phyloP scores from a whole-genome alignment of 2,888 invertebrate species.

The Amphipoea lucens region DNA sequence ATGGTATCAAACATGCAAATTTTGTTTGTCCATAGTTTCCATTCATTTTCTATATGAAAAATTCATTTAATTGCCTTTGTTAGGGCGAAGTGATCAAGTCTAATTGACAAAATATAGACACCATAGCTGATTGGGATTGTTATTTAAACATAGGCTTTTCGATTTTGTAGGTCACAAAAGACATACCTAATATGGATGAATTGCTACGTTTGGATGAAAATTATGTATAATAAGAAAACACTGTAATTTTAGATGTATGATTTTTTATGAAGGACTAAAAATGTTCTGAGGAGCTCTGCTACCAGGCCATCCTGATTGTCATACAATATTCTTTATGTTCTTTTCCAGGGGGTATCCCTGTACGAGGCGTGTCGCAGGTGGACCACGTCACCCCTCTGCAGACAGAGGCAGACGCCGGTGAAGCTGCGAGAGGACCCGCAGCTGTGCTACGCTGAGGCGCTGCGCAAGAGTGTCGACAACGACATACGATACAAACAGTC shows the following conservation, averaged over 20 bases:
- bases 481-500: constrained; percentile 92
- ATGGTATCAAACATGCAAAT: constrained; percentile 48
- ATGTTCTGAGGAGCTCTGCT: not conserved
- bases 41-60: constrained; percentile 42
- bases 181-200: not conserved
- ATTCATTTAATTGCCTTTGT: constrained; percentile 56
- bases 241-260: not conserved
- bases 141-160: constrained; percentile 9
- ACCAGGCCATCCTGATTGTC: not conserved
- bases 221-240: not conserved
- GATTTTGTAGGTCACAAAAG: constrained; percentile 26
- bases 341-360: constrained; percentile 77
- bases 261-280: not conserved
- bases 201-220: constrained; percentile 3
- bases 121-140: constrained; percentile 23
- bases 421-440: constrained; percentile 92
- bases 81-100: constrained; percentile 32
- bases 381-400: constrained; percentile 79
- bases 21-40: constrained; percentile 36
- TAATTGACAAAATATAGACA: constrained; percentile 45
- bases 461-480: constrained; percentile 92
- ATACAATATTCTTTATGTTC: not conserved
- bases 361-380: constrained; percentile 78
- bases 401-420: constrained; percentile 89
- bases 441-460: constrained; percentile 91